phyloP scores from a whole-genome alignment of 2,113 vertebrate species.

The Meleagris gallopavo region DNA sequence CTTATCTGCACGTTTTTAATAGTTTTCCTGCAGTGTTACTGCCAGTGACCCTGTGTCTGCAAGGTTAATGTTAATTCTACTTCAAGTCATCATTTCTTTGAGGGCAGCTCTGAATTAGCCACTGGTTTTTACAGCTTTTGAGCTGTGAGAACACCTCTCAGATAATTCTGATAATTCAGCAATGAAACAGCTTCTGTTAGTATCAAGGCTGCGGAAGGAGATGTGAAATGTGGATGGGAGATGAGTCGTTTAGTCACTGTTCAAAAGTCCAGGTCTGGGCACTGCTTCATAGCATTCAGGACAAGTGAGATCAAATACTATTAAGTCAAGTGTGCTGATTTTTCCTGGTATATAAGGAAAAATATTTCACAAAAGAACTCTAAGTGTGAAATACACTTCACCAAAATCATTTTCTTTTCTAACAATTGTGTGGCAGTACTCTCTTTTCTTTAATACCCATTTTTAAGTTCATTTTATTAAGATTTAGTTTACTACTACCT shows the following conservation, averaged over 20 bases:
- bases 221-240: background rate
- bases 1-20: background rate
- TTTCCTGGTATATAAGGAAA: background rate
- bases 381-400: background rate
- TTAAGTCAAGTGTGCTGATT: background rate
- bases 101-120: background rate
- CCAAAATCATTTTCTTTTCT: background rate
- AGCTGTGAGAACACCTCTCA: background rate
- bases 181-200: background rate
- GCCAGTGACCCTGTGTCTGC: background rate
- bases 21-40: background rate
- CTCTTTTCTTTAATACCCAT: background rate
- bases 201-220: background rate
- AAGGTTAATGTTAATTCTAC: background rate
- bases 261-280: background rate
- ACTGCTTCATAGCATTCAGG: background rate
- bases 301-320: background rate
- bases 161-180: background rate
- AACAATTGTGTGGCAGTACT: background rate
- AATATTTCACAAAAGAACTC: background rate
- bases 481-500: background rate
- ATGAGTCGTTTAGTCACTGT: background rate
- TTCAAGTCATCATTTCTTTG: background rate
- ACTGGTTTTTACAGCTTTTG: background rate
- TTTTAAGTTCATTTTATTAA: background rate